Base-by-base conservation (phyloP, 2,797 vertebrate species). In the Ispidina lecontei region DNA sequence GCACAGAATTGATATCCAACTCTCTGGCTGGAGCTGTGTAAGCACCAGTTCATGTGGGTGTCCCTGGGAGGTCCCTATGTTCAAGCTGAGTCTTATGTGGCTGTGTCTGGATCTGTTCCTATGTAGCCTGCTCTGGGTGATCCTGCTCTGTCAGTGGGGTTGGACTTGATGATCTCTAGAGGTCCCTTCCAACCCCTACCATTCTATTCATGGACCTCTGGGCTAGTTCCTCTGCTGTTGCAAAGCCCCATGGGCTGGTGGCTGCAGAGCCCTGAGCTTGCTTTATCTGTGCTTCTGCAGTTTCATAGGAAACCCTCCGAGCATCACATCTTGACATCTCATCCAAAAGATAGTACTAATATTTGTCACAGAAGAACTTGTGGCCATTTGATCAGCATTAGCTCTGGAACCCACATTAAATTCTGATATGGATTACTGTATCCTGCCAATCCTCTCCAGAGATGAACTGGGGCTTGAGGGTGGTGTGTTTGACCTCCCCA, bases 31-130 rank as follows among this genome's bases (percentile, higher is more conserved):
- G 54, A 62, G 46, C 79, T 46, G 14, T 17, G 75, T 2, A 17
- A 18, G 59, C 35, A 11, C 31, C 1, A 4, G 21, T 6, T 67
- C 4, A 1, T n/a, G 23, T 2, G n/a, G 52, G 10, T 5, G 1
- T 33, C 39, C 64, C 59, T 3, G 9, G 17, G 54, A 52, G 76
- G 22, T 56, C 41, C 43, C 1, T 0, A 1, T 1, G 25, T 64
- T 60, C 31, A 0, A 5, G 41, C 25, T 14, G 35, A 20, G 10
- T 8, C 51, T 74, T 2, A 0, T 10, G 52, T 4, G 10, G 29
- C 76, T 60, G 22, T 0, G 0, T 39, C 37, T 39, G 37, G 37
- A 39, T 14, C 14, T 39, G 37, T 39, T 39, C 37, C 37, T 39
- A 14, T 39, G 37, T 39, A 39, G 37, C 37, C 37, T 39, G 37